These are phyloP conservation scores for Andrena bucephala DNA, from an alignment of 2,888 invertebrate species.

Conservation along the genomic window DNA sequence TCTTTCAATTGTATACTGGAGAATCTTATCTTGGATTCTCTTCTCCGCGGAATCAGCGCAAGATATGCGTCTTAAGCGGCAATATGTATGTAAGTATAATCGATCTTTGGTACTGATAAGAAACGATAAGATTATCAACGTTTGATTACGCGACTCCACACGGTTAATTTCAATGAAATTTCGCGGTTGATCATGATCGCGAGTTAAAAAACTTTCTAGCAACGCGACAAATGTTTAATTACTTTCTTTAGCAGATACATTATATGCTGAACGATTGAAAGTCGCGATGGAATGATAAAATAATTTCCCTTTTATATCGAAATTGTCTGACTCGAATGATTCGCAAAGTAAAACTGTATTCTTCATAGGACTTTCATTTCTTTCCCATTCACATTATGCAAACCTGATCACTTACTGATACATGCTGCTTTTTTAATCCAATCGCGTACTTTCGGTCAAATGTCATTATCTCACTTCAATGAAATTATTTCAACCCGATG, in stretches of 20 bases:
- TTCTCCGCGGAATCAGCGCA: not conserved
- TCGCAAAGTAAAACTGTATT: too few relatives aligned
- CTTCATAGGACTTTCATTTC: too few relatives aligned
- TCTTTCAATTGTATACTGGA: not conserved
- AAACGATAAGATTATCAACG: constrained; percentile 41
- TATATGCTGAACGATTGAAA: not conserved
- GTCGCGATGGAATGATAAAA: too few relatives aligned
- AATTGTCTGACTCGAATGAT: too few relatives aligned
- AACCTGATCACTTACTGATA: too few relatives aligned
- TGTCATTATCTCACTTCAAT: too few relatives aligned
- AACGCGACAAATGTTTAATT: not conserved
- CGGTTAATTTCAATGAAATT: constrained; percentile 6
- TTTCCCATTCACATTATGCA: too few relatives aligned
- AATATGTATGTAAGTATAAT: not conserved
- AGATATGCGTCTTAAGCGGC: not conserved
- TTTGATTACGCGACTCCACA: constrained; percentile 3
- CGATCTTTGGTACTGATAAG: constrained; percentile 30
- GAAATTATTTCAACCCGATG: too few relatives aligned
- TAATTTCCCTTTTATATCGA: too few relatives aligned
- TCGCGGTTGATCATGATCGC: not conserved
- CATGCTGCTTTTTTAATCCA: too few relatives aligned
- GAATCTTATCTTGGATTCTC: not conserved
- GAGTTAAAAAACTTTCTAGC: not conserved
- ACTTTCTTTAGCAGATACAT: not conserved
- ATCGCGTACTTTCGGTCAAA: too few relatives aligned